These are phyloP conservation scores for Apis dorsata DNA, from an alignment of 1,140 invertebrate genomes.

Conservation along the genomic window DNA sequence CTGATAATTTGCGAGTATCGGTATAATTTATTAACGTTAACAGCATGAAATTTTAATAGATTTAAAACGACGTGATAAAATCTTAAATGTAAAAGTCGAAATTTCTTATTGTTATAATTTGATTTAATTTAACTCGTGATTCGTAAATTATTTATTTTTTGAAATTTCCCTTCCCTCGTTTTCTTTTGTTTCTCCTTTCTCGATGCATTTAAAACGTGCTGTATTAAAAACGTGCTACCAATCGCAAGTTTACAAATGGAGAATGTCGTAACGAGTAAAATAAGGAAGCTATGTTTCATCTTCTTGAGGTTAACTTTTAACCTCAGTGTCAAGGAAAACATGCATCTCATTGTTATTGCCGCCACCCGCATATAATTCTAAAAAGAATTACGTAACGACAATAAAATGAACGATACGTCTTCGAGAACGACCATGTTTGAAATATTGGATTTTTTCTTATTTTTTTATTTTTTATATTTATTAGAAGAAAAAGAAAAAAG, in stretches of 20 bases:
- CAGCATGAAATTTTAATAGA: no score
- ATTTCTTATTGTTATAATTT: no score
- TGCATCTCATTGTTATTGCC: slow-evolving; percentile 1
- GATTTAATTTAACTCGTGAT: no score
- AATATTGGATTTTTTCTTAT: not conserved
- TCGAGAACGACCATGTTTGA: not conserved
- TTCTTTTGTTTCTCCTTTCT: not conserved
- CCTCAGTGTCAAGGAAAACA: slow-evolving; percentile 2
- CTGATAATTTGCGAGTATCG: not conserved
- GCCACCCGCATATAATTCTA: slow-evolving; percentile 45
- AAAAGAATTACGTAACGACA: slow-evolving; percentile 36
- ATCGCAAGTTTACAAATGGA: not conserved
- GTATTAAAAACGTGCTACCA: not conserved
- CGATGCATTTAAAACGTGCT: not conserved
- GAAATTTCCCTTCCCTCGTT: no score
- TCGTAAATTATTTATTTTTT: no score
- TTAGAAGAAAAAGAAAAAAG: not conserved
- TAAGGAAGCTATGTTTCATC: slow-evolving; percentile 2
- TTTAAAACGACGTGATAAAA: no score
- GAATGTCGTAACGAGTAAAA: not conserved
- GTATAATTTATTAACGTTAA: no score
- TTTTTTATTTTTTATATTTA: not conserved
- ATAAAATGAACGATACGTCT: not conserved
- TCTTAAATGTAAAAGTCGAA: no score
- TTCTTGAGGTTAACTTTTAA: slow-evolving; percentile 8